phyloP scores from a whole-genome alignment of 2,888 invertebrate species.

The Choreutis nemorana region DNA sequence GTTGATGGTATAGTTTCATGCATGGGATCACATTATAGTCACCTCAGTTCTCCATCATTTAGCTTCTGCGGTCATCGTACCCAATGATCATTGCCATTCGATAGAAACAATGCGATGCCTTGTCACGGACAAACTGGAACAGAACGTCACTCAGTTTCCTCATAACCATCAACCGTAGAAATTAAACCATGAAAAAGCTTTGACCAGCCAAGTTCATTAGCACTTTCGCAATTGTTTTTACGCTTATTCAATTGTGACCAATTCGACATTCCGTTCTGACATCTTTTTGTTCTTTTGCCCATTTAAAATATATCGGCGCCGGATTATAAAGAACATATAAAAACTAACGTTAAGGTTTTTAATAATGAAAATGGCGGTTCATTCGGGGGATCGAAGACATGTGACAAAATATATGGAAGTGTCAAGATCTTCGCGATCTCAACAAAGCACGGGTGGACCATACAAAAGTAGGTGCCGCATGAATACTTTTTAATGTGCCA shows the following conservation, averaged over 20 bases:
- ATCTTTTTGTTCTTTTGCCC: constrained; percentile 11
- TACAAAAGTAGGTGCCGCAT: constrained; percentile 58
- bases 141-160: constrained; percentile 36
- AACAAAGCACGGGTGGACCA: constrained; percentile 36
- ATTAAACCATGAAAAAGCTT: constrained; percentile 43
- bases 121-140: constrained; percentile 14
- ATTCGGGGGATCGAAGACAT: constrained; percentile 22
- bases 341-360: neutral
- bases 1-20: constrained; percentile 22
- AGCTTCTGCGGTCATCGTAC: constrained; percentile 54
- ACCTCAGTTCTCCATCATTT: constrained; percentile 47
- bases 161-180: constrained; percentile 36
- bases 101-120: constrained; percentile 49
- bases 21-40: constrained; percentile 29
- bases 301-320: neutral
- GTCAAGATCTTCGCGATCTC: constrained; percentile 49
- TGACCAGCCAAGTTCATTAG: constrained; percentile 41
- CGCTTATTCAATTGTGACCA: constrained; percentile 41
- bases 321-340: neutral
- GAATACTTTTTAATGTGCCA: constrained; percentile 66
- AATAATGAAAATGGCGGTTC: constrained; percentile 20
- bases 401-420: constrained; percentile 51
- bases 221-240: constrained; percentile 57
- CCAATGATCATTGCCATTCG: constrained; percentile 49
- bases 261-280: constrained; percentile 23